Conservation (phyloP, 2,797 vertebrate species). For the Aselliscus stoliczkanus region DNA sequence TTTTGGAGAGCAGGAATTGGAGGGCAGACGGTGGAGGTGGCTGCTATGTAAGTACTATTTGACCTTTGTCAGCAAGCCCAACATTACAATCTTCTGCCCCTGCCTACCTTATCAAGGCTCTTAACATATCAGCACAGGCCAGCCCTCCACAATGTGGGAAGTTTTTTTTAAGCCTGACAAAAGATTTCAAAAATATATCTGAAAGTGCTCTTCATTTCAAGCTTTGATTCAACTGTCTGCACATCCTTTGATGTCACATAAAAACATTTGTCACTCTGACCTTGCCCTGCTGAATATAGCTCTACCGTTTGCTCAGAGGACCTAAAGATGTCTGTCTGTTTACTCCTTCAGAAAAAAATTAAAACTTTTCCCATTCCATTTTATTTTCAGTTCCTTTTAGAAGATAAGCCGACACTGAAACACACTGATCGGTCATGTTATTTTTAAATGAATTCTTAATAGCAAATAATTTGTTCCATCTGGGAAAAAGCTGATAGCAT, state of each 20-base stretch:
- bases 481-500: not conserved
- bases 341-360: not conserved
- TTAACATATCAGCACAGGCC: not conserved
- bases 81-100: not conserved
- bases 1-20: not conserved
- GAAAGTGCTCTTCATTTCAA: not conserved
- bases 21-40: not conserved
- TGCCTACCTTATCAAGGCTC: not conserved
- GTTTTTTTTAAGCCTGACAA: not conserved
- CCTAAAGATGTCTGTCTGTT: not conserved
- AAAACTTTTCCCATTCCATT: not conserved
- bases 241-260: constrained; percentile 1
- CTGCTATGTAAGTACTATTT: not conserved
- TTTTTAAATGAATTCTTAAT: constrained; percentile 58
- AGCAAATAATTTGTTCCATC: constrained; percentile 51
- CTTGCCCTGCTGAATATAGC: not conserved
- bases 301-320: constrained; percentile 21
- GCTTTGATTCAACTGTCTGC: not conserved
- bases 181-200: not conserved
- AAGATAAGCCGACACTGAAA: constrained; percentile 34
- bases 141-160: not conserved
- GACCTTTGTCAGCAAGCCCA: not conserved
- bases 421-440: constrained; percentile 11
- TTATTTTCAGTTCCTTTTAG: constrained; percentile 34
- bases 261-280: not conserved